A percentile compares a stretch with the other conserved stretches of the same genome.
Evolutionary conservation across 2,797 vertebrate species (phyloP).

Genomic region (Cichlasoma orientale): DNA sequence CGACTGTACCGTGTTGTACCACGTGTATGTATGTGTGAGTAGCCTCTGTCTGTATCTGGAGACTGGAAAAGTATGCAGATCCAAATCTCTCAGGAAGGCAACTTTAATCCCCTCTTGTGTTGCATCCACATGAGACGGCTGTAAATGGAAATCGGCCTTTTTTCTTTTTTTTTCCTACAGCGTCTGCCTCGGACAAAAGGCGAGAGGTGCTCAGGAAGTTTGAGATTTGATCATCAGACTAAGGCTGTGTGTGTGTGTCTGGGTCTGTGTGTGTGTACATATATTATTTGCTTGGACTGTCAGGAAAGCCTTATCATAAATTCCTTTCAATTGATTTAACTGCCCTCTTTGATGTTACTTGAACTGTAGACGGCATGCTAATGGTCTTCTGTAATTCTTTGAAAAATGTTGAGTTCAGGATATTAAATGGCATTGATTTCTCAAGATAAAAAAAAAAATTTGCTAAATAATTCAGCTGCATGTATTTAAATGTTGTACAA

Average conservation of each 20-base stretch:
- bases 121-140: slow-evolving; percentile 70
- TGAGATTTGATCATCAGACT: slow-evolving; percentile 64
- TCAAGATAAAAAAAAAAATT: neutral
- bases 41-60: slow-evolving; percentile 64
- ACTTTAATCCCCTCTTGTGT: slow-evolving; percentile 73
- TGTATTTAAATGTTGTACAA: neutral
- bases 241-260: slow-evolving; percentile 49
- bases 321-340: slow-evolving; percentile 37
- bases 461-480: too few relatives aligned
- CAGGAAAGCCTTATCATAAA: slow-evolving; percentile 21
- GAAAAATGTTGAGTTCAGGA: neutral
- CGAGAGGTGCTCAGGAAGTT: slow-evolving; percentile 62
- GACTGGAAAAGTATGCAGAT: slow-evolving; percentile 71
- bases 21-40: slow-evolving; percentile 27
- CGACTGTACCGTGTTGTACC: slow-evolving; percentile 12
- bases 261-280: slow-evolving; percentile 36
- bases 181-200: slow-evolving; percentile 66
- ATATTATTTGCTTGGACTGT: slow-evolving; percentile 37
- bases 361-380: slow-evolving; percentile 12
- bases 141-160: slow-evolving; percentile 58
- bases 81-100: slow-evolving; percentile 73
- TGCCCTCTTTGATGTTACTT: slow-evolving; percentile 48
- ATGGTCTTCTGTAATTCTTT: neutral
- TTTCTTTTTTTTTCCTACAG: slow-evolving; percentile 3
- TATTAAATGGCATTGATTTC: neutral